Conservation (phyloP, 2,113 vertebrate genomes). For the Bathybates hornii region DNA sequence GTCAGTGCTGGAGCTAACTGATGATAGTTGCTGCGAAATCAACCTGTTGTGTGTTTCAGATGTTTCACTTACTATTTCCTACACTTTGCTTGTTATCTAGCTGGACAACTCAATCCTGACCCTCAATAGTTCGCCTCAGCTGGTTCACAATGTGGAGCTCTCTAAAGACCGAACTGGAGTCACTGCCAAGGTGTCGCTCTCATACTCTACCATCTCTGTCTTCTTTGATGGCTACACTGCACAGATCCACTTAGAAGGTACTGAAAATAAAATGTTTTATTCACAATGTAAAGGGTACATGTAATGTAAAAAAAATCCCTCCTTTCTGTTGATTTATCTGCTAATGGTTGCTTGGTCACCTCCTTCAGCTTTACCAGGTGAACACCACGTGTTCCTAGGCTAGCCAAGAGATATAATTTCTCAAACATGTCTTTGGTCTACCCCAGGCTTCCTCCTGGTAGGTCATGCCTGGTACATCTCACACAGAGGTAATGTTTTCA, state of each 20-base stretch:
- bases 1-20: not conserved
- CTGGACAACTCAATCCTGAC: not conserved
- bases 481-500: not conserved
- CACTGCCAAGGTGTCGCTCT: not conserved
- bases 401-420: not conserved
- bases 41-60: not conserved
- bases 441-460: not conserved
- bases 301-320: not conserved
- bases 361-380: not conserved
- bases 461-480: not conserved
- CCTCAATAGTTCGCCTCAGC: not conserved
- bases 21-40: accelerated
- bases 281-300: not conserved
- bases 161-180: not conserved
- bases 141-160: not conserved
- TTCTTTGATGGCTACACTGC: not conserved
- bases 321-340: not conserved
- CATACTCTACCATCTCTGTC: not conserved
- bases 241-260: not conserved
- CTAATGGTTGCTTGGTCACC: not conserved
- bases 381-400: not conserved
- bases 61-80: not conserved
- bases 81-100: not conserved
- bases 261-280: accelerated
- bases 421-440: not conserved